Conservation (phyloP, 2,797 vertebrate species). For the Miichthys miiuy region DNA sequence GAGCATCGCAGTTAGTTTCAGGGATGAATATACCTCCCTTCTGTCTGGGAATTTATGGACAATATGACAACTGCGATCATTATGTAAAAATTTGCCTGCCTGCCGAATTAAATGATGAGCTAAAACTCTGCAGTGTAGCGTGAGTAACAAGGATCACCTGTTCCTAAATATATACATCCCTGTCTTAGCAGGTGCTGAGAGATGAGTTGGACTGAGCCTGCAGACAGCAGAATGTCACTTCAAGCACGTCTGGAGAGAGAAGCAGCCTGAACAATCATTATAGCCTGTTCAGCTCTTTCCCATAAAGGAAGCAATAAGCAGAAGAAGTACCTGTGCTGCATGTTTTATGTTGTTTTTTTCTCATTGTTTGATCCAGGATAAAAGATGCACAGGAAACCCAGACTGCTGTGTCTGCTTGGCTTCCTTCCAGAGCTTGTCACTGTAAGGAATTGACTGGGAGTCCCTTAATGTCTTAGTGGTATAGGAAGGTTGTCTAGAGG, state of each 20-base stretch:
- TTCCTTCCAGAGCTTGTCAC: constrained; percentile 60
- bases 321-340: constrained; percentile 35
- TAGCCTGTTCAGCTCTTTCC: constrained; percentile 58
- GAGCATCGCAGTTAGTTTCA: constrained; percentile 12
- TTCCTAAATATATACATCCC: constrained; percentile 49
- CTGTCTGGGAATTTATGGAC: constrained; percentile 32
- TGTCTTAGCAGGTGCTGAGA: constrained; percentile 47
- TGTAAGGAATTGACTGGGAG: constrained; percentile 57
- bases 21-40: constrained; percentile 19
- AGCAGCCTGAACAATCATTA: constrained; percentile 63
- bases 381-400: constrained; percentile 64
- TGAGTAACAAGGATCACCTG: constrained; percentile 44
- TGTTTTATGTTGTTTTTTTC: constrained; percentile 63
- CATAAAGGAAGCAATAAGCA: constrained; percentile 58
- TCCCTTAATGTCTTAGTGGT: constrained; percentile 68
- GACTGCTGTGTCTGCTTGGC: constrained; percentile 61
- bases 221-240: constrained; percentile 54
- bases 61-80: constrained; percentile 23
- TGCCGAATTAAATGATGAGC: constrained; percentile 35
- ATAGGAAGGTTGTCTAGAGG: constrained; percentile 57
- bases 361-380: constrained; percentile 72
- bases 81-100: background rate
- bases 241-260: constrained; percentile 51
- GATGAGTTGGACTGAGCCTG: constrained; percentile 43
- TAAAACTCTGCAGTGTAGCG: constrained; percentile 32